phyloP scores from a whole-genome alignment of 2,888 invertebrate genomes.

The Brenthis daphne region DNA sequence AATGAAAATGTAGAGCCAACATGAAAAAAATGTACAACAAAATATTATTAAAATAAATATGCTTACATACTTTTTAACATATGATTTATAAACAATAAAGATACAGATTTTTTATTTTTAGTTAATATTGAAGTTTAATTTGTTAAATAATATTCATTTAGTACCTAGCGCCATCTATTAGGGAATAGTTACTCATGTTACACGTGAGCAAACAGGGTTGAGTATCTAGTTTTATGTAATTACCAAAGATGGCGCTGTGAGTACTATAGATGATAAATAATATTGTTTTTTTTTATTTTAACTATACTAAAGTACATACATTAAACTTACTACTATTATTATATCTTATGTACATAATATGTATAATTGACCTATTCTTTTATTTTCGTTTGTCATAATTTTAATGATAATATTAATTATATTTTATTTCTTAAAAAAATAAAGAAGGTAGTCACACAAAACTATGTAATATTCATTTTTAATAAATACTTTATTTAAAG shows the following conservation, averaged over 20 bases:
- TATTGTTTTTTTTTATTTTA: background rate
- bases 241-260: background rate
- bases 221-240: background rate
- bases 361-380: background rate
- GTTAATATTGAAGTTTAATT: too few species aligned
- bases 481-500: conserved; percentile 1
- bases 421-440: background rate
- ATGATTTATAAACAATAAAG: too few species aligned
- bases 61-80: too few species aligned
- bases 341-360: background rate
- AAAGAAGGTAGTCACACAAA: conserved; percentile 14
- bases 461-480: background rate
- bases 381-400: background rate
- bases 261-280: background rate
- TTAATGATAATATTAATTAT: background rate
- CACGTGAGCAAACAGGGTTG: background rate
- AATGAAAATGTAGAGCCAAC: too few species aligned
- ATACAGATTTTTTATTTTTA: too few species aligned
- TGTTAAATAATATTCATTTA: too few species aligned
- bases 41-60: too few species aligned
- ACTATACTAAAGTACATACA: too few species aligned
- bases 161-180: conserved; percentile 4
- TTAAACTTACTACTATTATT: background rate
- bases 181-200: background rate
- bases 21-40: too few species aligned